Percentiles rank a stretch among this genome's conserved stretches.
Conservation (phyloP, 1,140 invertebrate species). For the Chelonus insularis region DNA sequence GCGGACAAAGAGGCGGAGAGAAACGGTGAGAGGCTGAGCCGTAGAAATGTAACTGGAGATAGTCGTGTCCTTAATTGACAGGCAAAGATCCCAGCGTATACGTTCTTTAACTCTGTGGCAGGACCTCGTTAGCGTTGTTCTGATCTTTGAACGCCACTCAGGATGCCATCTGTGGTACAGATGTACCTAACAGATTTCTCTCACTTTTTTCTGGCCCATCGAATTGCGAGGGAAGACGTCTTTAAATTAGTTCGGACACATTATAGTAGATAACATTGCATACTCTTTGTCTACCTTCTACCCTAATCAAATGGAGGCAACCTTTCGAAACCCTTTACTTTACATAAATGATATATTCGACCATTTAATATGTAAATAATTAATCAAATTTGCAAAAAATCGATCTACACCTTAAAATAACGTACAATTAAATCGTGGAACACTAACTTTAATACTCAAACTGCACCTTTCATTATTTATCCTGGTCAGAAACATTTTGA, state of each 20-base stretch:
- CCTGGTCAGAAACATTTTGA: too few species aligned
- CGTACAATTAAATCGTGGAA: too few species aligned
- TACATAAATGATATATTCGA: too few species aligned
- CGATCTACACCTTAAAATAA: too few species aligned
- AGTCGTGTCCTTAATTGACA: conserved; percentile 61
- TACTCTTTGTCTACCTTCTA: conserved; percentile 27
- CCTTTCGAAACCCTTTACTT: too few species aligned
- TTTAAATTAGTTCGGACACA: conserved; percentile 58
- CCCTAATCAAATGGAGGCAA: too few species aligned
- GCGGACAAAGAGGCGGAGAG: conserved; percentile 20
- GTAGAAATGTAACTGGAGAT: conserved; percentile 56
- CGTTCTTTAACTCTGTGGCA: conserved; percentile 54
- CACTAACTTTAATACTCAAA: too few species aligned
- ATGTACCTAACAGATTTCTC: not conserved
- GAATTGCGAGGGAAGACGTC: conserved; percentile 42
- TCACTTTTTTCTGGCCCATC: not conserved
- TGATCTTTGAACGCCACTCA: conserved; percentile 46
- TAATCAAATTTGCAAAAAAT: too few species aligned
- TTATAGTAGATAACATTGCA: conserved; percentile 58
- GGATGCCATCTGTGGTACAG: conserved; percentile 52
- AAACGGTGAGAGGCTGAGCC: conserved; percentile 15
- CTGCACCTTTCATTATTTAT: too few species aligned
- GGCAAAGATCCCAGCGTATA: conserved; percentile 45
- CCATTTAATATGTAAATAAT: too few species aligned
- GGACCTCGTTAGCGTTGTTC: conserved; percentile 56